A percentile compares a stretch with the other conserved stretches of the same genome.
Conservation (phyloP, 2,888 invertebrate species). For the Drosophila austrosaltans region DNA sequence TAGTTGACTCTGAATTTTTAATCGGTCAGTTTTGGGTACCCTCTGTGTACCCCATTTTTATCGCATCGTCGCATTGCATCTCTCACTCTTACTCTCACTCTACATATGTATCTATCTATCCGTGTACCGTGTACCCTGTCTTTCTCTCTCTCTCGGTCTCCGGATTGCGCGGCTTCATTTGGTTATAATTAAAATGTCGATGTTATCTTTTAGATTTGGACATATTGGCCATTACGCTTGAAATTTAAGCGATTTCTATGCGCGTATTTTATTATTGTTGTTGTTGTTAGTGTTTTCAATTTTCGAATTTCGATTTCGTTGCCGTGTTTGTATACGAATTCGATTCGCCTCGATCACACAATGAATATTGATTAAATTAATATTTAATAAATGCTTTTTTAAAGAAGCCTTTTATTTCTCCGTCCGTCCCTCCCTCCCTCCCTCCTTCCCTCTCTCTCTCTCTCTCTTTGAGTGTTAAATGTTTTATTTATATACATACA, state of each 20-base stretch:
- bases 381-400: conserved; percentile 74
- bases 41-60: conserved; percentile 29
- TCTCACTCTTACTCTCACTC: conserved; percentile 17
- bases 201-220: conserved; percentile 79
- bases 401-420: conserved; percentile 64
- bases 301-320: conserved; percentile 43
- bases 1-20: conserved; percentile 80
- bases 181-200: conserved; percentile 81
- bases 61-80: conserved; percentile 10
- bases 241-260: conserved; percentile 80
- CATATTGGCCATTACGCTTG: conserved; percentile 80
- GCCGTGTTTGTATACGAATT: conserved; percentile 9
- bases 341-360: conserved; percentile 40
- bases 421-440: no score
- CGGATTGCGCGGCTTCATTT: conserved; percentile 71
- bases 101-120: neutral
- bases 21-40: conserved; percentile 65
- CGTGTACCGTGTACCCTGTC: neutral
- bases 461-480: conserved; percentile 67
- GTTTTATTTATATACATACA: conserved; percentile 67
- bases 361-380: conserved; percentile 78
- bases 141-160: neutral
- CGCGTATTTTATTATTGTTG: conserved; percentile 60
- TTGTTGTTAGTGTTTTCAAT: conserved; percentile 44
- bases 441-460: no score